Base-by-base conservation (phyloP, 1,140 invertebrate species). In the Asbolus verrucosus region DNA sequence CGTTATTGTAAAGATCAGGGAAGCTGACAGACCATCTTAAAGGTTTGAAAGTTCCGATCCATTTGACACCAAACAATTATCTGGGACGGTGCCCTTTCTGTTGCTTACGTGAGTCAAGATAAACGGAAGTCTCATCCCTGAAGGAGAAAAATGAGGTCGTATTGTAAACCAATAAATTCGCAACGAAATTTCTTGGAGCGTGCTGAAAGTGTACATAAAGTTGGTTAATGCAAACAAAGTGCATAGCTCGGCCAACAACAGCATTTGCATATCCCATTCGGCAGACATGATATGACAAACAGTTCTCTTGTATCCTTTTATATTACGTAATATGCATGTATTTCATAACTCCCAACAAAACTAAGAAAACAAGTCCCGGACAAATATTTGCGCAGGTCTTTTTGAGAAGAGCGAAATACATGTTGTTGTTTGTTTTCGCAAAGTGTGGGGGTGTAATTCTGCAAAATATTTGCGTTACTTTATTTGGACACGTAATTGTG, bases 191-290 rank as follows among this genome's bases (percentile, higher is more conserved):
- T 19, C 18, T 8, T 18, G 2, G 21, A 31, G 46, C 19, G 21
- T 54, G 19, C 46, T 54, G 1, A 2, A 54, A 24, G 6, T 24
- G 14, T 14, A 24, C 21, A 54, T 54, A 27, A 24, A 54, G 14
- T 11, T 27, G 11, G 9, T 27, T 11, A 54, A 54, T 54, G 46
- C 27, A 54, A 54, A 54, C 46, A 54, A 54, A 54, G 6, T 54
- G 19, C 33, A 36, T n/a, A 36, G 11, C 46, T 54, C 46, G 46
- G 13, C 21, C 21, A 54, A 5, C 33, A 54, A 54, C 19, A 14
- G 8, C 18, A 54, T 54, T 54, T 54, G n/a, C 46, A 54, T 54
- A 54, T 27, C 46, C 46, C 24, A 54, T 54, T 54, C 46, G 21
- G 11, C 24, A 54, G 46, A 54, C 46, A 54, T 24, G 46, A 54